These are phyloP conservation scores for Opisthocomus hoazin DNA, from an alignment of 2,113 vertebrate species.

Conservation along the genomic window DNA sequence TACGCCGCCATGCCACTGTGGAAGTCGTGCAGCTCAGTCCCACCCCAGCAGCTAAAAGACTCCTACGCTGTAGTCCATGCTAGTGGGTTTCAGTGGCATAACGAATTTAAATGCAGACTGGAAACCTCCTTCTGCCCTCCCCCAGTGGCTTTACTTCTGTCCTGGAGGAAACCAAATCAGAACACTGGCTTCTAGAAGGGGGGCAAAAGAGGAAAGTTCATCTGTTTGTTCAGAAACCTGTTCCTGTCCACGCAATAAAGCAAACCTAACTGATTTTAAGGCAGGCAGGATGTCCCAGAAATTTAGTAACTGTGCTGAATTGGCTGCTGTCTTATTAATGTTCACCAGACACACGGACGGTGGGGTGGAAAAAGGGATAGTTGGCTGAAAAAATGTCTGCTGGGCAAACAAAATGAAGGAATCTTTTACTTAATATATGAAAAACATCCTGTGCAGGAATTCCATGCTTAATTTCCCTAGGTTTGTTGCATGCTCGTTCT, in stretches of 20 bases:
- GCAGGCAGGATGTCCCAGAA: background rate
- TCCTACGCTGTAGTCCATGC: background rate
- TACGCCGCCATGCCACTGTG: fast-evolving
- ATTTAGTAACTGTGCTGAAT: conserved; percentile 27
- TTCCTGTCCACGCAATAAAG: background rate
- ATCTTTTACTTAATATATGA: background rate
- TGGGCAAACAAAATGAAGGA: background rate
- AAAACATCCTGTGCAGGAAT: background rate
- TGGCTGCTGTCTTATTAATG: conserved; percentile 1
- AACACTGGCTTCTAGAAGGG: background rate
- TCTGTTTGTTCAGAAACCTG: background rate
- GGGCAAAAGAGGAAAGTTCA: conserved; percentile 17
- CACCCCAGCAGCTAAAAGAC: background rate
- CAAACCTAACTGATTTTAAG: conserved; percentile 1
- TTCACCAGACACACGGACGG: background rate
- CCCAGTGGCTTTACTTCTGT: background rate
- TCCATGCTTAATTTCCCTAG: background rate
- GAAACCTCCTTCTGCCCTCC: background rate
- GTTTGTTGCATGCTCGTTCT: background rate
- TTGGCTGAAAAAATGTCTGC: background rate
- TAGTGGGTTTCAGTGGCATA: background rate
- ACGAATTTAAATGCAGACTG: background rate
- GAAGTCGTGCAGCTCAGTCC: background rate
- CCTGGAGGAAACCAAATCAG: background rate
- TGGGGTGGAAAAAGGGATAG: conserved; percentile 13